Evolutionary conservation across 2,797 vertebrate species (phyloP), one percentile per base, ranked within the genome.

Genomic region (Malacoraja senta): DNA sequence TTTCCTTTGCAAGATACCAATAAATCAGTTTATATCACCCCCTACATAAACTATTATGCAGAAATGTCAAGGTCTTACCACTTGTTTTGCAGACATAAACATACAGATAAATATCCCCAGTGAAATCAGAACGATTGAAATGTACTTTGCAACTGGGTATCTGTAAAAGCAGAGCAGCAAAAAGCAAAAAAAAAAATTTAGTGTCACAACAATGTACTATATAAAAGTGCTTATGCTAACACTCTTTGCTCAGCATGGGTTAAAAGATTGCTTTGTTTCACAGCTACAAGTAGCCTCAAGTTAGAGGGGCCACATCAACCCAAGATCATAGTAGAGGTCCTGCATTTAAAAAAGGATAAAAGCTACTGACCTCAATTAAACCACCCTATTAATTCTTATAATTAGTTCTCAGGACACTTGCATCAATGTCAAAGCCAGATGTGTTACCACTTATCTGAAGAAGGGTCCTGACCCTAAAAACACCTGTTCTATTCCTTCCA

Each of bases 91-190:
- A 93, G 99, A 99, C 99, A 99, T 99, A 94, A 98, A 96, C 44
- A 98, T 99, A 96, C 99, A 99, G 94, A 98, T 98, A 94, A 99
- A 99, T 96, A 99, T 99, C 35, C 99, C 99, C 93, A 96, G 58
- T 29, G 99, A 99, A 94, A 99, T 96, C 94, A 99, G 95, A 92
- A 95, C 96, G 77, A 99, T 99, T 93, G 99, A 99, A 38, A 97
- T 81, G 93, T 98, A 99, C 94, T 99, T 99, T 93, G 96, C 97
- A 2, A 96, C 0, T 68, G 97, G 97, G 95, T 99, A 99, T 94
- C 99, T 99, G 97, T 77, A 94, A 58, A 93, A n/a, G 84, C 93
- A 19, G 65, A 74, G 93, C 24, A 91, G 95, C 81, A 93, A 74
- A 84, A 84, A 93, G 24, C n/a, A 80, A 58, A 84, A 53, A 6